phyloP scores from a whole-genome alignment of 2,797 vertebrate species.

The Coreius guichenoti region DNA sequence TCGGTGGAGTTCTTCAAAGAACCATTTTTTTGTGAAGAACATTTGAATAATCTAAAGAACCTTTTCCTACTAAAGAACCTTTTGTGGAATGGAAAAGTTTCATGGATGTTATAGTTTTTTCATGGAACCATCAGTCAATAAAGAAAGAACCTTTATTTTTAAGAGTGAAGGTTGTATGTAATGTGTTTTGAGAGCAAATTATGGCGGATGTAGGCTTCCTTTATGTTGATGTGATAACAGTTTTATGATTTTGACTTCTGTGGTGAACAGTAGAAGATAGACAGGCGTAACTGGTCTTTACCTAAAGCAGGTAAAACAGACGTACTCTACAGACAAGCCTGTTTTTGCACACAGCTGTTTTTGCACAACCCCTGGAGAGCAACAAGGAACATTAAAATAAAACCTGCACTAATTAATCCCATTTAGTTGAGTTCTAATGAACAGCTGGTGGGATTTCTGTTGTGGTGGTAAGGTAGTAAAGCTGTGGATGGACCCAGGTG shows the following conservation, averaged over 20 bases:
- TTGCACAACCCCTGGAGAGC: conserved; percentile 44
- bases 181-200: conserved; percentile 6
- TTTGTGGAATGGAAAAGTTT: not conserved
- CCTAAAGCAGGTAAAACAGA: conserved; percentile 36
- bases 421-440: conserved; percentile 72
- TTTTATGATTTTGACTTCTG: not conserved
- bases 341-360: conserved; percentile 62
- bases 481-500: conserved; percentile 68
- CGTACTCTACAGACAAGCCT: conserved; percentile 54
- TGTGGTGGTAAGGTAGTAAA: conserved; percentile 57
- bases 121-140: not conserved
- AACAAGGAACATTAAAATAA: conserved; percentile 46
- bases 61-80: not conserved
- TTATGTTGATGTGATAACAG: not conserved
- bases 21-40: not conserved
- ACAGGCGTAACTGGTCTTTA: not conserved
- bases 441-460: conserved; percentile 69
- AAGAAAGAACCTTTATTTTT: not conserved
- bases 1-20: too few species aligned
- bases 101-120: not conserved
- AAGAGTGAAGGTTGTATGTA: not conserved
- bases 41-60: not conserved
- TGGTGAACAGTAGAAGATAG: not conserved
- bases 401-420: conserved; percentile 70
- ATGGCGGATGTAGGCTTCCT: not conserved